Evolutionary conservation across 2,797 vertebrate species (phyloP).

Genomic region (Natrix natrix): DNA sequence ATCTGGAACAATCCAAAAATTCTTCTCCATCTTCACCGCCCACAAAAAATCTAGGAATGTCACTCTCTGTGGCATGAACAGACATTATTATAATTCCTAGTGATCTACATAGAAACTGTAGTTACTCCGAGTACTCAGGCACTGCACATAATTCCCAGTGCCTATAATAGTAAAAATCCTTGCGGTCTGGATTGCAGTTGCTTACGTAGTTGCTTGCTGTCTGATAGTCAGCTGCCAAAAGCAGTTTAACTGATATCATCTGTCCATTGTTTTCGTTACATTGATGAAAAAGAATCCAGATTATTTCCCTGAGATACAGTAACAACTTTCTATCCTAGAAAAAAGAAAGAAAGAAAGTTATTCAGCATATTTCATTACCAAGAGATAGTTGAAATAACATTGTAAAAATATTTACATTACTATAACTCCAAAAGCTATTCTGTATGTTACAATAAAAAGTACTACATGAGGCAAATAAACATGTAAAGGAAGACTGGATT

Average conservation of each 20-base stretch:
- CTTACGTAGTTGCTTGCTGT: conserved; percentile 37
- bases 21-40: conserved; percentile 83
- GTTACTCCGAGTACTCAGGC: conserved; percentile 27
- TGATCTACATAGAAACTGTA: conserved; percentile 50
- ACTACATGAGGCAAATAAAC: neutral
- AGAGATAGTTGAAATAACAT: neutral
- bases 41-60: conserved; percentile 82
- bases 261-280: conserved; percentile 53
- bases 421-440: neutral
- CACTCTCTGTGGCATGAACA: conserved; percentile 71
- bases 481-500: neutral
- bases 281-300: conserved; percentile 36
- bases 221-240: conserved; percentile 52
- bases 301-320: conserved; percentile 51
- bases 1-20: conserved; percentile 70
- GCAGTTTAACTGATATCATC: conserved; percentile 57
- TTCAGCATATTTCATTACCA: neutral
- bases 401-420: neutral
- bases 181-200: conserved; percentile 39
- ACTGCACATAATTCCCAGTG: conserved; percentile 50
- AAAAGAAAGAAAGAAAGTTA: neutral
- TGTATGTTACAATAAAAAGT: neutral
- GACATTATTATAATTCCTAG: conserved; percentile 65
- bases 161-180: conserved; percentile 26
- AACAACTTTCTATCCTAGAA: conserved; percentile 56